Evolutionary conservation across 2,113 vertebrate genomes (phyloP).

Genomic region (Oncorhynchus masou): DNA sequence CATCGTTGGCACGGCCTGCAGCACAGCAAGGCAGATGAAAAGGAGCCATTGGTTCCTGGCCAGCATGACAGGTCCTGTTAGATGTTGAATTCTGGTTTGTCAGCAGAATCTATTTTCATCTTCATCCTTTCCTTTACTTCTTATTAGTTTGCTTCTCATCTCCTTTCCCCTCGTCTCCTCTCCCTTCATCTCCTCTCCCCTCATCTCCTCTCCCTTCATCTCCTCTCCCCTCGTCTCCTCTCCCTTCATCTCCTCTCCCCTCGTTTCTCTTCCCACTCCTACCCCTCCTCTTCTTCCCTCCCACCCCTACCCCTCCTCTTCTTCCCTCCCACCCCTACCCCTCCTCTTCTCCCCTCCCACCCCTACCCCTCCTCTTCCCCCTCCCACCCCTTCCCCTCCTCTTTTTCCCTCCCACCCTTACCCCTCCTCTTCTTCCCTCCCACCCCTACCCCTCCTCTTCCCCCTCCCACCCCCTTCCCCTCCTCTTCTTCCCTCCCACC

Average conservation of each 20-base stretch:
- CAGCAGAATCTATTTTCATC: constrained; percentile 36
- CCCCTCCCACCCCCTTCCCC: not conserved
- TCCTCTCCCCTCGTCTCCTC: too few relatives aligned
- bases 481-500: too few relatives aligned
- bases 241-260: too few relatives aligned
- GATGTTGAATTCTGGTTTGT: constrained; percentile 19
- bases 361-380: too few relatives aligned
- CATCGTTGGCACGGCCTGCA: not conserved
- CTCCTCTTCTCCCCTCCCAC: too few relatives aligned
- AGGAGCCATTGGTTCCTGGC: constrained; percentile 13
- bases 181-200: not conserved
- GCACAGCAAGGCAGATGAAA: not conserved
- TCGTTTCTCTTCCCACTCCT: too few relatives aligned
- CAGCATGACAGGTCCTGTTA: constrained; percentile 20
- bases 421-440: too few relatives aligned
- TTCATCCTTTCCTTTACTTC: constrained; percentile 3
- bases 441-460: not conserved
- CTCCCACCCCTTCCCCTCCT: too few relatives aligned
- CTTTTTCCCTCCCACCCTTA: too few relatives aligned
- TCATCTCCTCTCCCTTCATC: not conserved
- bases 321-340: too few relatives aligned
- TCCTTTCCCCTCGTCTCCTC: not conserved
- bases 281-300: too few relatives aligned
- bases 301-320: too few relatives aligned
- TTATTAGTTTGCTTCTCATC: constrained; percentile 2